Conservation (phyloP, 2,888 invertebrate genomes). For the Caenorhabditis zanzibari region DNA sequence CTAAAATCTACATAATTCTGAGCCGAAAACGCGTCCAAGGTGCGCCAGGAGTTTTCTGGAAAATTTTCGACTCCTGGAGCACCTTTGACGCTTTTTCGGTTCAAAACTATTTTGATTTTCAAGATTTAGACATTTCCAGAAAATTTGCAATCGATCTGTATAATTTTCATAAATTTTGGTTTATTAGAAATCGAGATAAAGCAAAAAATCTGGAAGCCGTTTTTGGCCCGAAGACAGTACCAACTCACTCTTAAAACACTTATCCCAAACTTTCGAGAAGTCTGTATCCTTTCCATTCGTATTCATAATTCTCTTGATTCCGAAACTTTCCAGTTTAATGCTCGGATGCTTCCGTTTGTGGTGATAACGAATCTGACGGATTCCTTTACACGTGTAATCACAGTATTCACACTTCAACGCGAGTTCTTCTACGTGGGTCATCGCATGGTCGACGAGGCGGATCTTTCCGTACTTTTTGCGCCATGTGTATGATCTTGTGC, state of each 20-base stretch:
- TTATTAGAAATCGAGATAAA: no score
- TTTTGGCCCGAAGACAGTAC: not conserved
- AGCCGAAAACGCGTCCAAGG: no score
- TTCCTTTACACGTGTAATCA: constrained; percentile 5
- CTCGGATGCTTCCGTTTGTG: constrained; percentile 19
- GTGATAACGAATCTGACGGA: constrained; percentile 37
- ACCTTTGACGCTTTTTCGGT: no score
- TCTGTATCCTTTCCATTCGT: not conserved
- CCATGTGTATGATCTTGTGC: constrained; percentile 33
- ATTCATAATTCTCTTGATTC: constrained; percentile 6
- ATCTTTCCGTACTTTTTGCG: constrained; percentile 40
- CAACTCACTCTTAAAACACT: constrained; percentile 31
- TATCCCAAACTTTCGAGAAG: constrained; percentile 31
- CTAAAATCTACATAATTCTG: no score
- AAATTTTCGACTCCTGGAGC: no score
- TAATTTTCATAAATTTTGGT: no score
- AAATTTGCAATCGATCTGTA: no score
- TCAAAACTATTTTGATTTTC: no score
- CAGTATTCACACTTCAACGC: constrained; percentile 30
- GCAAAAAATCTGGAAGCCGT: no score
- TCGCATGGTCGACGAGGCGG: constrained; percentile 47
- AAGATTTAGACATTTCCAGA: no score
- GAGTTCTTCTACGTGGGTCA: constrained; percentile 23
- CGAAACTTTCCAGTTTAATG: not conserved
- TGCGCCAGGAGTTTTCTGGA: no score